These are phyloP conservation scores for Seira ritae DNA, from an alignment of 2,888 invertebrate species.

Conservation along the genomic window DNA sequence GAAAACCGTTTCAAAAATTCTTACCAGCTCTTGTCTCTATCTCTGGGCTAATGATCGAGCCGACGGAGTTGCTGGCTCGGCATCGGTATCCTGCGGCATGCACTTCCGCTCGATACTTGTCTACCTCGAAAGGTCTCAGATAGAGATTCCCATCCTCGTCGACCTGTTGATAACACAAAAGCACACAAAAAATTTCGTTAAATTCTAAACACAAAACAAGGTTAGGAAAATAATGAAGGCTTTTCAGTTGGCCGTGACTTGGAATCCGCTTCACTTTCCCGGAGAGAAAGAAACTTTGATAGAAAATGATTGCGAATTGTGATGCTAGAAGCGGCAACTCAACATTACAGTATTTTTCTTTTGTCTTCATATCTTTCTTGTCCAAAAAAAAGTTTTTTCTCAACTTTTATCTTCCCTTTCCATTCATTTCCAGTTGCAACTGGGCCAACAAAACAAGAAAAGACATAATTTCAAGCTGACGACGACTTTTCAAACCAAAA, in stretches of 20 bases:
- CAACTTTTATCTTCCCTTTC: background rate
- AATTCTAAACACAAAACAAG: too few species aligned
- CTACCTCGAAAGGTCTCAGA: constrained; percentile 88
- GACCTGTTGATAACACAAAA: constrained; percentile 80
- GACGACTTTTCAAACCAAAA: constrained; percentile 12
- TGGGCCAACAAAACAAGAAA: constrained; percentile 43
- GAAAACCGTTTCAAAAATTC: too few species aligned
- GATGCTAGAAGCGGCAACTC: too few species aligned
- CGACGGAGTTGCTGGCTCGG: constrained; percentile 84
- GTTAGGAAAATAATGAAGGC: too few species aligned
- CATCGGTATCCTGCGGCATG: constrained; percentile 89
- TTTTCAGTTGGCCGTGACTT: too few species aligned
- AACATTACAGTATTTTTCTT: too few species aligned
- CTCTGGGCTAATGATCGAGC: constrained; percentile 88
- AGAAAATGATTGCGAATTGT: too few species aligned
- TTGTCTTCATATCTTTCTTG: too few species aligned
- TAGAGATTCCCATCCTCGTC: constrained; percentile 90
- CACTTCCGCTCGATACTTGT: constrained; percentile 88
- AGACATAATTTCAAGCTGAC: constrained; percentile 61
- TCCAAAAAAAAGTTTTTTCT: background rate
- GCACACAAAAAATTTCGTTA: too few species aligned
- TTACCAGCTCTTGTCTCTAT: constrained; percentile 93
- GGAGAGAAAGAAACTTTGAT: too few species aligned
- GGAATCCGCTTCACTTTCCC: too few species aligned
- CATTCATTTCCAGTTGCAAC: constrained; percentile 42